Base-by-base conservation (phyloP, 2,113 vertebrate genomes). In the Triplophysa dalaica region DNA sequence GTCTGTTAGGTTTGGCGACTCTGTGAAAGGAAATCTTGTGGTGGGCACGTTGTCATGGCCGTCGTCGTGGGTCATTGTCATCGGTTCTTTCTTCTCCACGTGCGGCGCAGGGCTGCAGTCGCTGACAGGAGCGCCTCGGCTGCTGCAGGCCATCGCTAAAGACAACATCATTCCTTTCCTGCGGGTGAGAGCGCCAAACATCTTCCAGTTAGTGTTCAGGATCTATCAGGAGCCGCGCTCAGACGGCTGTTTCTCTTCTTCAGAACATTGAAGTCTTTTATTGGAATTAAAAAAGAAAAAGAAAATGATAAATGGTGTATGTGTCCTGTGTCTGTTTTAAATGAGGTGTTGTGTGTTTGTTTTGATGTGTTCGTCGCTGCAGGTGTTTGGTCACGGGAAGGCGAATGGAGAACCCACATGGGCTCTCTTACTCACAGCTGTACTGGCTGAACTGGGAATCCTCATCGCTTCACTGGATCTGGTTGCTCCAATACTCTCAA, bases 341-440 rank as follows among this genome's bases (percentile, higher is more conserved):
- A 50, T 50, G 10, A 1, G 50, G 13, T 17, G 14, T 19, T 54
- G 50, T 16, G 1, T 56, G 67, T 12, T 24, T 72, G 45, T 56
- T 2, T 10, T n/a, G n/a, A 16, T 64, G 33, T 60, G 29, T 67
- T 14, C 38, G 63, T 29, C 43, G 0, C 43, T 77, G 7, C 82
- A 97, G 96, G 95, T 97, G n/a, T 97, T 97, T 70, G 96, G 96
- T 43, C 94, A 95, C 2, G 94, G 95, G 63, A 97, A 97, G 89
- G 91, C 93, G 5, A 97, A 97, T 0, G 96, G 95, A 0, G 96
- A 97, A 29, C 96, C 96, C 11, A 97, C 96, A 0, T 97, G 96
- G 96, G 96, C 96, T 38, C 89, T 97, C 83, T 90, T 97, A 76
- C 91, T 97, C 64, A 97, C 96, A 0, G 93, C 94, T 5, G 87